phyloP scores from a whole-genome alignment of 2,888 invertebrate species.

The Pseudoips prasinana region DNA sequence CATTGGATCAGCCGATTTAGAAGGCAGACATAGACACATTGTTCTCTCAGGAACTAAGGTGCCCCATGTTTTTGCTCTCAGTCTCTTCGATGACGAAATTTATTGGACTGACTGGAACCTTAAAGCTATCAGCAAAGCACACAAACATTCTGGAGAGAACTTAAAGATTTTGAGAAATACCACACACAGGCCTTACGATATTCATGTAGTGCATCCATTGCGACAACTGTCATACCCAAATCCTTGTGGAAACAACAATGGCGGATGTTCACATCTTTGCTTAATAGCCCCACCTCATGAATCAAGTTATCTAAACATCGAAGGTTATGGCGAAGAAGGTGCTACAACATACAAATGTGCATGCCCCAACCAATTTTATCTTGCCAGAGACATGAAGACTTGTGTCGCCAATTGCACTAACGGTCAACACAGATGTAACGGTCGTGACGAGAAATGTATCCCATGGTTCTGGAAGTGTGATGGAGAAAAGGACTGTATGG shows the following conservation, averaged over 20 bases:
- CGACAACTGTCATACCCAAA: constrained; percentile 92
- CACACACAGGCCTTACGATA: constrained; percentile 96
- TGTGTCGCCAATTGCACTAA: constrained; percentile 97
- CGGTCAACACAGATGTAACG: constrained; percentile 89
- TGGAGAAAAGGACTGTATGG: constrained; percentile 95
- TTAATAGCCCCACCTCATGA: constrained; percentile 92
- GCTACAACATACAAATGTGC: constrained; percentile 91
- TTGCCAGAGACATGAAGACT: constrained; percentile 90
- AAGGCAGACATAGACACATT: constrained; percentile 93
- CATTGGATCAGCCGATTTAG: constrained; percentile 96
- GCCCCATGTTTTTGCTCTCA: constrained; percentile 97
- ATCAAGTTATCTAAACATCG: constrained; percentile 88
- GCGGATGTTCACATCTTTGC: constrained; percentile 97
- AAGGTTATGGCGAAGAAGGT: constrained; percentile 91
- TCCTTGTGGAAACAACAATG: constrained; percentile 96
- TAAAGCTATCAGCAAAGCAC: constrained; percentile 94
- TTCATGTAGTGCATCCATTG: constrained; percentile 95
- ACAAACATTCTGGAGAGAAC: constrained; percentile 93
- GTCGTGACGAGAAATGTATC: constrained; percentile 83
- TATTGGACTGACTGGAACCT: constrained; percentile 99
- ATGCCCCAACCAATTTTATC: constrained; percentile 97
- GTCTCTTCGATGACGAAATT: constrained; percentile 95
- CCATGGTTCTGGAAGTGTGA: constrained; percentile 87
- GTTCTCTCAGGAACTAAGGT: constrained; percentile 90
- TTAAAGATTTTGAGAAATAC: constrained; percentile 91